Evolutionary conservation across 2,113 vertebrate species (phyloP), one percentile per base, ranked within the genome.

Genomic region (Misgurnus anguillicaudatus): DNA sequence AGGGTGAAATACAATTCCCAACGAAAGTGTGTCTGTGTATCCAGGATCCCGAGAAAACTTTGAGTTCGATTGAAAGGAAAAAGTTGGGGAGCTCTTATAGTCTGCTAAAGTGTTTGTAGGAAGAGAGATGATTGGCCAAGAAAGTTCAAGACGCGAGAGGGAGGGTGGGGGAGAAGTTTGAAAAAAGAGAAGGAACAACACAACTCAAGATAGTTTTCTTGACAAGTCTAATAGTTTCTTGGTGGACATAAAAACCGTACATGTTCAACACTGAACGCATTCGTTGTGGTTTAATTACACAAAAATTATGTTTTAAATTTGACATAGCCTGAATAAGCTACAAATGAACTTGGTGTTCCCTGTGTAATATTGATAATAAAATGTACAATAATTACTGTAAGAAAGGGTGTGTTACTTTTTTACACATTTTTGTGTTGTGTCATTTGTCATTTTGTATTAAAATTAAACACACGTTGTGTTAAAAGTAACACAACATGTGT

Each of bases 11-110:
- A 61, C 65, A 64, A 55, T 60, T 66, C 62, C 62, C 58, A 8
- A 7, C 48, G 65, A 9, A 48, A 62, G 21, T 51, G 21, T 51
- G 19, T 19, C 73, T 48, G 11, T 16, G 17, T 62, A 62, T 83
- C 67, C 72, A 31, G 24, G 17, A 63, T 80, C 76, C 66, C 78
- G 85, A 80, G 61, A 77, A 92, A 62, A 92, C 91, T 90, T 92
- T 91, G 91, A 85, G 86, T 78, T 81, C 9, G 57, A 31, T 63
- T 57, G 63, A 60, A 65, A 69, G 55, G 31, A 64, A 89, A 88
- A 90, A 87, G 87, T 90, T 87, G 84, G 91, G 89, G 90, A 90
- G 92, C 90, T 97, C 95, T 98, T 98, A 98, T 97, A 98, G 91
- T 86, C 92, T 90, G 86, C 91, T 93, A 92, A 93, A 91, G 93